These are phyloP conservation scores for Hystrix brachyura DNA, from an alignment of 2,113 vertebrate genomes.

Conservation along the genomic window DNA sequence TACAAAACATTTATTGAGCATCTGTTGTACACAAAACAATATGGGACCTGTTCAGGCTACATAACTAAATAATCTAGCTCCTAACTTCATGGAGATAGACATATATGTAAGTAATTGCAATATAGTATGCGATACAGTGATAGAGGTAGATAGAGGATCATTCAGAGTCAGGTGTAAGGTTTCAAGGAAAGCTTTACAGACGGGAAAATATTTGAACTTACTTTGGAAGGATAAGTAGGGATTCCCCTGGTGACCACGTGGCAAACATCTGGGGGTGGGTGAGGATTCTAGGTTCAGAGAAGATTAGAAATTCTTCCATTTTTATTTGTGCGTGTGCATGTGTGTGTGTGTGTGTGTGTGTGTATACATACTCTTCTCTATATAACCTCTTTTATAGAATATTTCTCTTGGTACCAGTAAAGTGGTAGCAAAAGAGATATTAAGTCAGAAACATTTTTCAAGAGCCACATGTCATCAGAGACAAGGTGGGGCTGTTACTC, in stretches of 20 bases:
- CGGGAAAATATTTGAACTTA: background rate
- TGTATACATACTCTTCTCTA: background rate
- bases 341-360: too few relatives aligned
- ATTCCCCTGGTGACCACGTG: background rate
- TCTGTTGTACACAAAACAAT: background rate
- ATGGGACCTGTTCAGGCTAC: background rate
- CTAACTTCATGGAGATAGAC: background rate
- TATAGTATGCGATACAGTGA: background rate
- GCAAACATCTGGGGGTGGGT: too few relatives aligned
- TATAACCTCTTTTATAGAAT: background rate
- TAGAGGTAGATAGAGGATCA: background rate
- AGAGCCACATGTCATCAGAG: background rate
- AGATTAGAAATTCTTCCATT: background rate
- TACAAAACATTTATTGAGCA: background rate
- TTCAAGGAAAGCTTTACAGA: constrained; percentile 17
- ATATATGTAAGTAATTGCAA: background rate
- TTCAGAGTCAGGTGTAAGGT: background rate
- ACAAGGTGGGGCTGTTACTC: background rate
- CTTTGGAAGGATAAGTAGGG: background rate
- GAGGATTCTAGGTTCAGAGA: background rate
- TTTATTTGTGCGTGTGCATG: background rate
- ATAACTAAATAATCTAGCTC: background rate
- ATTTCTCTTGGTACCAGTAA: background rate
- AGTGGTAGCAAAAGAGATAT: background rate
- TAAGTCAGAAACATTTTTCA: background rate